Evolutionary conservation across 2,888 invertebrate genomes (phyloP).

Genomic region (Nemapogon koenigi): DNA sequence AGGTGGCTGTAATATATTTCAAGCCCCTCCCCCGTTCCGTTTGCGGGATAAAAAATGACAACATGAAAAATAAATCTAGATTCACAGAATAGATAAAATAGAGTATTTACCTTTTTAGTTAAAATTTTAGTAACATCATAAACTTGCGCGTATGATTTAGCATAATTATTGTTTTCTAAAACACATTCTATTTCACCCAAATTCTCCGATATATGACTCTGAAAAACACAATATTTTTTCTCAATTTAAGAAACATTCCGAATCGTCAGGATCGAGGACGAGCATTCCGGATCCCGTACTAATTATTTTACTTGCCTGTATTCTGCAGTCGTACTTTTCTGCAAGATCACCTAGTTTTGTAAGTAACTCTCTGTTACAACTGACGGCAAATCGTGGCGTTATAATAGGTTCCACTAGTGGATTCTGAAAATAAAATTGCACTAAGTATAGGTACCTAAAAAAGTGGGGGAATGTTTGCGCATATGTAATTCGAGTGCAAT

Average conservation of each 20-base stretch:
- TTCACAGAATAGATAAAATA: not conserved
- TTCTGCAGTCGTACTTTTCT: conserved; percentile 67
- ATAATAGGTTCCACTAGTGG: conserved; percentile 77
- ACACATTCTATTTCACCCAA: conserved; percentile 73
- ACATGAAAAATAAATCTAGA: no score
- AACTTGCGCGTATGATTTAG: conserved; percentile 73
- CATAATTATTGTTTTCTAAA: conserved; percentile 57
- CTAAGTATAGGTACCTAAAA: no score
- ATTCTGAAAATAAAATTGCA: conserved; percentile 55
- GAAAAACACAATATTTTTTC: no score
- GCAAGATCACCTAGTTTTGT: conserved; percentile 72
- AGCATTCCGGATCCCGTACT: no score
- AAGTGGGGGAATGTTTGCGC: no score
- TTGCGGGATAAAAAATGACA: no score
- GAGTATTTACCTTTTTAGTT: conserved; percentile 69
- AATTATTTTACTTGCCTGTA: conserved; percentile 69
- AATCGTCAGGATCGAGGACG: no score
- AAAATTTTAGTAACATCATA: conserved; percentile 79
- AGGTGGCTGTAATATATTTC: no score
- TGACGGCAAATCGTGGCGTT: conserved; percentile 86
- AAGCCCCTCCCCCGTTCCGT: no score
- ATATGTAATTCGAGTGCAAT: no score
- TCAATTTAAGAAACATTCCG: no score
- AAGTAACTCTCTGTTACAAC: conserved; percentile 77
- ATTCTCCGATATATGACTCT: conserved; percentile 90